Evolutionary conservation across 1,140 invertebrate species (phyloP), one percentile per base, ranked within the genome.

Genomic region (Drosophila guanche): DNA sequence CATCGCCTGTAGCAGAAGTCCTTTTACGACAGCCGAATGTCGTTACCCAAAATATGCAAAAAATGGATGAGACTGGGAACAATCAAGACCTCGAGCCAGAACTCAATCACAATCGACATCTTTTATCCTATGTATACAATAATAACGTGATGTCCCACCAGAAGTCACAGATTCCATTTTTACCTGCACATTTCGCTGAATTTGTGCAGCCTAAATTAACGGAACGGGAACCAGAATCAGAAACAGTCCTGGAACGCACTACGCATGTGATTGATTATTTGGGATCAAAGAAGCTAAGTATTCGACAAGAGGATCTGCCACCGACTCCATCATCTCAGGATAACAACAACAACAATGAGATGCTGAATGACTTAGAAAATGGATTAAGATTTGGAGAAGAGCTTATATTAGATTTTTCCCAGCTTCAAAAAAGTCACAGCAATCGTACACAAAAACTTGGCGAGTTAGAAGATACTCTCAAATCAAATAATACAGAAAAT

Each of bases 181-280:
- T 86, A 46, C 67, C 83, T 3, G 67, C 78, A 23, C 83, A 86
- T 1, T 86, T 88, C 25, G 75, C 83, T 8, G 66, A 68, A 29
- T 68, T 86, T 33, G 42, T 86, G 8, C 83, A 78, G 46, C 69
- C 81, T 1, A 50, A 79, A 14, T 29, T 59, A 40, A 3, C 56
- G 5, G 70, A 69, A 27, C 43, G 8, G 10, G 48, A 65, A 7
- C 25, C 20, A 4, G 50, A 46, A 5, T 27, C 45, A 12, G 45
- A 52, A 5, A 55, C 33, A 25, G 50, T 50, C 4, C 16, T 8
- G 1, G 66, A 78, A 12, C 51, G 50, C 10, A 14, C 22, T 2
- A 20, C 47, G 1, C 62, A 79, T 16, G 54, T 67, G 12, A 33
- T 70, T n/a, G 53, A 83, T 16, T 58, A 53, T 37, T 40, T 65